Evolutionary conservation across 2,888 invertebrate genomes (phyloP).

Genomic region (Yponomeuta plumbellus): DNA sequence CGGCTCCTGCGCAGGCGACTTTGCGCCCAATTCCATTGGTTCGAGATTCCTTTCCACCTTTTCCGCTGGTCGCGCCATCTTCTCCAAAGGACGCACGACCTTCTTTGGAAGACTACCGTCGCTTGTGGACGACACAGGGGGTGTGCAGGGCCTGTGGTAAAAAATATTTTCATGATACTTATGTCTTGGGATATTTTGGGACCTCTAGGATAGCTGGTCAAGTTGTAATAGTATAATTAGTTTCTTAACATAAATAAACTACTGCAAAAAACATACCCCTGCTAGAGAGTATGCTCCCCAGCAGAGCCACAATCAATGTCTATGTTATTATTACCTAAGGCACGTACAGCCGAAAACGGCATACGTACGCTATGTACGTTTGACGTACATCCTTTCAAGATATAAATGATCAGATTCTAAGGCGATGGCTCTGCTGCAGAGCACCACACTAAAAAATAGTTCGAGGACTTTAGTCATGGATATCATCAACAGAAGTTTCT

Average conservation of each 20-base stretch:
- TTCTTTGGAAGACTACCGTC: conserved; percentile 6
- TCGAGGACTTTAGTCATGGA: too few relatives aligned
- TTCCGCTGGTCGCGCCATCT: not conserved
- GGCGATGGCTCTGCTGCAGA: too few relatives aligned
- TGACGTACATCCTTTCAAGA: too few relatives aligned
- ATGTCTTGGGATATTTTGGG: too few relatives aligned
- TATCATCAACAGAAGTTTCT: too few relatives aligned
- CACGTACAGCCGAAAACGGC: too few relatives aligned
- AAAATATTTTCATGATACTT: not conserved
- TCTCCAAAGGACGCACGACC: conserved; percentile 9
- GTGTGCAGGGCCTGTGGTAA: not conserved
- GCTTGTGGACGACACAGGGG: not conserved
- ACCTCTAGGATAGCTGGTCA: too few relatives aligned
- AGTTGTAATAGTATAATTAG: not conserved
- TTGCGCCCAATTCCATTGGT: not conserved
- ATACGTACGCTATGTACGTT: too few relatives aligned
- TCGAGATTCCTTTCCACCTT: not conserved
- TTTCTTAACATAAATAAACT: not conserved
- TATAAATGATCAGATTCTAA: too few relatives aligned
- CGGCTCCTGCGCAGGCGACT: conserved; percentile 15
- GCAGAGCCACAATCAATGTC: too few relatives aligned
- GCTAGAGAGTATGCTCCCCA: too few relatives aligned
- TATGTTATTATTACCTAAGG: too few relatives aligned
- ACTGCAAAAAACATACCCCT: not conserved
- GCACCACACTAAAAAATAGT: not conserved